Conservation (phyloP, 2,797 vertebrate species). For the Heterohyrax brucei region DNA sequence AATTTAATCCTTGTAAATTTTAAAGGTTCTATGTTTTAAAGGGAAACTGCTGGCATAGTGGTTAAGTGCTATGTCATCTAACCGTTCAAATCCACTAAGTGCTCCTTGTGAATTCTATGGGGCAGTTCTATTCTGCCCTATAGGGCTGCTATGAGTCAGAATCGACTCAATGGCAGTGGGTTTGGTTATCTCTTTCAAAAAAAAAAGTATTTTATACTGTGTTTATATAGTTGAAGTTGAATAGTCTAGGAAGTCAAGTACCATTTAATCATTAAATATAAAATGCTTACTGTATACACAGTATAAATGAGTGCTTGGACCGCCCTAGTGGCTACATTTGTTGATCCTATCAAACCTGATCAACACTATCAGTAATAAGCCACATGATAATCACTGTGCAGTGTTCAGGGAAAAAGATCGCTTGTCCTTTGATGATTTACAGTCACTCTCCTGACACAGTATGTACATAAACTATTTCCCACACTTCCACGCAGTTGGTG, state of each 20-base stretch:
- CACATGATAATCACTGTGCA: neutral
- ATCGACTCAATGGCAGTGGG: no score
- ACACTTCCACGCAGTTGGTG: neutral
- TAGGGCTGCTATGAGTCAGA: no score
- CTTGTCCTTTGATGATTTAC: constrained; percentile 42
- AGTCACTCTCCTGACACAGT: constrained; percentile 15
- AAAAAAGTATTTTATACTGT: neutral
- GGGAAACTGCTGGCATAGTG: no score
- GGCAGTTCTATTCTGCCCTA: no score
- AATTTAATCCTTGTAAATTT: constrained; percentile 39
- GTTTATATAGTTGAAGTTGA: neutral
- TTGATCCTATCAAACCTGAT: neutral
- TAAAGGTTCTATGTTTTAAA: constrained; percentile 27
- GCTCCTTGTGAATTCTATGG: no score
- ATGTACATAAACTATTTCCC: constrained; percentile 59
- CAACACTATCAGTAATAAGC: neutral
- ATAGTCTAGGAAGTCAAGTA: neutral
- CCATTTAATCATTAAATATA: neutral
- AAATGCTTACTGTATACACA: neutral
- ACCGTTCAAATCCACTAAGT: no score
- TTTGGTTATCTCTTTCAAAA: neutral
- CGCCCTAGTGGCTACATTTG: neutral
- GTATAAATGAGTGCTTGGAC: constrained; percentile 9
- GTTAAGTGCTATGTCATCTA: no score
- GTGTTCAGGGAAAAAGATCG: neutral